Base-by-base conservation (phyloP, 2,888 invertebrate genomes). In the Lagria hirta region DNA sequence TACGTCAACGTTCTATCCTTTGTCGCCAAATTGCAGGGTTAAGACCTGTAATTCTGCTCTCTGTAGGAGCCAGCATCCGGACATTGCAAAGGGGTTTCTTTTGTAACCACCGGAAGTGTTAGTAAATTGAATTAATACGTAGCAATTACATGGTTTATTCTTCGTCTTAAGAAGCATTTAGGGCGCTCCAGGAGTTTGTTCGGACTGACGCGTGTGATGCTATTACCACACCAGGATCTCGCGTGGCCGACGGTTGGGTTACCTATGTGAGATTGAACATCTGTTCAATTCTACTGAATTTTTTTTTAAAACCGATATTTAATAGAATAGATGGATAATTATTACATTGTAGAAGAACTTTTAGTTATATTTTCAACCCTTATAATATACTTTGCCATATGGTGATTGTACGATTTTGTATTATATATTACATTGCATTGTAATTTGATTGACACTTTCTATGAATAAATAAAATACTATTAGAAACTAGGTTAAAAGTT, bases 111-210 rank as follows among this genome's bases (percentile, higher is more conserved):
- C 70, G 71, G 71, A 71, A 71, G 66, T 65, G 66, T 64, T 62
- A 60, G 60, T 58, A 66, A 72, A 72, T 70, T 69, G 71, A 71
- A 71, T 72, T 71, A 71, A 71, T 71, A 71, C 72, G 69, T 68
- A 71, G 70, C 72, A 71, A 72, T 72, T 72, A 72, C 69, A 62
- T 38, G 58, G 57, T 49, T 64, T 53, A 68, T 70, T 69, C 67
- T 65, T 63, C 67, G 59, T 69, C 70, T 70, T 70, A 69, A 72
- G 72, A 61, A 71, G 68, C 70, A 62, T 70, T 71, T 71, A 66
- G 63, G 54, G 49, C 63, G 42, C 68, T 41, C 58, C 62, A 51
- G 70, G 70, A 60, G 59, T 49, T 45, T 57, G 49, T 54, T 57
- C 49, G 53, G 56, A 55, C 57, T 53, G 62, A 62, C 64, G 62